Conservation (phyloP, 2,888 invertebrate genomes). For the Coenonympha arcania region DNA sequence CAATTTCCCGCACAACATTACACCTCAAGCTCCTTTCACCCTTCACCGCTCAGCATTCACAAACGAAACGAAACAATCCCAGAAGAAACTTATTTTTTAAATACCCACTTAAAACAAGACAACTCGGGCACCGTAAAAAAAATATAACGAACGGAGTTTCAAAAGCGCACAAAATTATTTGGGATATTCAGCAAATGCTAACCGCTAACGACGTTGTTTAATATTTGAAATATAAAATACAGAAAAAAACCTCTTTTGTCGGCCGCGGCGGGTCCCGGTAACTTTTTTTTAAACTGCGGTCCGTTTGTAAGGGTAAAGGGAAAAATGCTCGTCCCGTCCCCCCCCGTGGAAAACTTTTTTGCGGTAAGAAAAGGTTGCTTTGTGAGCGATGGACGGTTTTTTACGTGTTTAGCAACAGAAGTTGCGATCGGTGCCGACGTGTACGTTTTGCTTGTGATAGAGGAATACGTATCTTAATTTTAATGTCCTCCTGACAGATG, state of each 20-base stretch:
- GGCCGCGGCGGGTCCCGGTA: slow-evolving; percentile 48
- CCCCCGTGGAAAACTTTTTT: slow-evolving; percentile 60
- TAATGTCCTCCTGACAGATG: too few species aligned
- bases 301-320: slow-evolving; percentile 62
- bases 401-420: slow-evolving; percentile 20
- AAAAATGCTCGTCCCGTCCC: slow-evolving; percentile 61
- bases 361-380: slow-evolving; percentile 71
- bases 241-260: slow-evolving; percentile 57
- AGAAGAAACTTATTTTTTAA: slow-evolving; percentile 38
- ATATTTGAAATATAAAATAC: slow-evolving; percentile 68
- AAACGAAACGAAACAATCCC: slow-evolving; percentile 35
- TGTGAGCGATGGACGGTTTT: slow-evolving; percentile 40
- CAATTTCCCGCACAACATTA: slow-evolving; percentile 16
- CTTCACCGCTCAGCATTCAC: slow-evolving; percentile 22
- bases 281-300: slow-evolving; percentile 69
- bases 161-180: slow-evolving; percentile 56
- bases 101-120: slow-evolving; percentile 43
- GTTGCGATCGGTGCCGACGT: slow-evolving; percentile 33
- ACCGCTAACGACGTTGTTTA: slow-evolving; percentile 71
- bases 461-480: too few species aligned
- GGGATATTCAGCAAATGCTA: slow-evolving; percentile 69
- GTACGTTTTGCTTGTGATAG: slow-evolving; percentile 41
- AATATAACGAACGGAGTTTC: slow-evolving; percentile 44
- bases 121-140: slow-evolving; percentile 38
- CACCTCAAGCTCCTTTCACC: slow-evolving; percentile 25